Evolutionary conservation across 2,113 vertebrate genomes (phyloP).

Genomic region (Apistogramma diplotaenia): DNA sequence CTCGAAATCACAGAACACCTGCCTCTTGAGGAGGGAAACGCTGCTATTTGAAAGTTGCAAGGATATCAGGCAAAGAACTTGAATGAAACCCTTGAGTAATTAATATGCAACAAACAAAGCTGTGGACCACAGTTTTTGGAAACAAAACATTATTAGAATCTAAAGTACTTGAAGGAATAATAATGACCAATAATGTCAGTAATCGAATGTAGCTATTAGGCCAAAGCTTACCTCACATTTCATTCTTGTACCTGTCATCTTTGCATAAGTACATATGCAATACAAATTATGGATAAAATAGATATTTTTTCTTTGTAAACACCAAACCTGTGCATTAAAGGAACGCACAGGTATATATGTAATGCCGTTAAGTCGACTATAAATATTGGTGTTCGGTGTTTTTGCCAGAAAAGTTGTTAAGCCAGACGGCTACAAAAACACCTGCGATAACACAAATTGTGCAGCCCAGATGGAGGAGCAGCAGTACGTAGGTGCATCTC

Average conservation of each 20-base stretch:
- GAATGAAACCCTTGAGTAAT: neutral
- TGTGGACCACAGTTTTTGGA: neutral
- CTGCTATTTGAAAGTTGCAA: neutral
- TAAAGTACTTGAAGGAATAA: neutral
- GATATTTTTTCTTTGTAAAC: neutral
- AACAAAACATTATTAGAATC: neutral
- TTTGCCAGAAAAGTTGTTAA: neutral
- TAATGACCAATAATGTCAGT: neutral
- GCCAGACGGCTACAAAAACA: neutral
- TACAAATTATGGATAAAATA: neutral
- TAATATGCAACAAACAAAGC: neutral
- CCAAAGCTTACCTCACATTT: neutral
- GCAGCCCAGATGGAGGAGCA: too few species aligned
- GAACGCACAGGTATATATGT: neutral
- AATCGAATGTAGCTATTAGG: neutral
- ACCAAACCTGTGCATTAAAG: neutral
- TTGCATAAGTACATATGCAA: neutral
- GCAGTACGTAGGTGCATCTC: neutral
- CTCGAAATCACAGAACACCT: slow-evolving; percentile 9
- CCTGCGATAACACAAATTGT: neutral
- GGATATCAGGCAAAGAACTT: neutral
- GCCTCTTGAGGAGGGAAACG: neutral
- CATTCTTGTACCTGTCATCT: neutral
- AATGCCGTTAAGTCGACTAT: neutral
- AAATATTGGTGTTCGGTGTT: neutral